A percentile compares a stretch with the other conserved stretches of the same genome.
These are phyloP conservation scores for Crepidodera aurea DNA, from an alignment of 2,888 invertebrate species.

Conservation along the genomic window DNA sequence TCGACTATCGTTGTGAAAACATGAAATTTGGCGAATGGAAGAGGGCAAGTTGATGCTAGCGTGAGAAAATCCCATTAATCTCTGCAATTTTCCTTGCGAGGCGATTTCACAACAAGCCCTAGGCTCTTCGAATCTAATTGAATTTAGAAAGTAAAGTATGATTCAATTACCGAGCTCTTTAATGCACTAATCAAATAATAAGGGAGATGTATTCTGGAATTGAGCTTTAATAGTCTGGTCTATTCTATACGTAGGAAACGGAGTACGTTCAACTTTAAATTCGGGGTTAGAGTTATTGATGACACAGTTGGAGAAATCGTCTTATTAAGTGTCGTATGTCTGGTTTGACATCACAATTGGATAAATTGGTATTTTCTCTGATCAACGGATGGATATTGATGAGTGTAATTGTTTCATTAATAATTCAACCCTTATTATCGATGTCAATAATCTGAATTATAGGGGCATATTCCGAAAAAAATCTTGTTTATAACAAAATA, in stretches of 20 bases:
- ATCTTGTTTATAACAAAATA: too few species aligned
- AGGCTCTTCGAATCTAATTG: conserved; percentile 12
- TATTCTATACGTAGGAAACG: neutral
- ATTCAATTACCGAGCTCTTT: conserved; percentile 19
- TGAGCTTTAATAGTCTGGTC: neutral
- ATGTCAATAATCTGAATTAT: too few species aligned
- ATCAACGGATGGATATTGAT: too few species aligned
- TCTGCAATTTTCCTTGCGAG: neutral
- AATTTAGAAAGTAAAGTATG: conserved; percentile 18
- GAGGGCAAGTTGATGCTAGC: neutral
- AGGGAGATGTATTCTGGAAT: conserved; percentile 1
- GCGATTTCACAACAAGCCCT: neutral
- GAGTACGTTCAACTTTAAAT: conserved; percentile 12
- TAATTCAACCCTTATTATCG: too few species aligned
- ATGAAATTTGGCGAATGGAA: neutral
- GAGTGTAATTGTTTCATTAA: too few species aligned
- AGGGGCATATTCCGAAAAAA: too few species aligned
- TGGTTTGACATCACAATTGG: too few species aligned
- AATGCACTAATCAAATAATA: conserved; percentile 20
- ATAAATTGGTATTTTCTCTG: too few species aligned
- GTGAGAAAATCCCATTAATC: conserved; percentile 9
- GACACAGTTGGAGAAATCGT: too few species aligned
- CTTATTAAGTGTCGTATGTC: too few species aligned
- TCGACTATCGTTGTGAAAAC: too few species aligned
- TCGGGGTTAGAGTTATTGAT: neutral